These are phyloP conservation scores for Ceyx erithaca DNA, from an alignment of 2,797 vertebrate species.

Conservation along the genomic window DNA sequence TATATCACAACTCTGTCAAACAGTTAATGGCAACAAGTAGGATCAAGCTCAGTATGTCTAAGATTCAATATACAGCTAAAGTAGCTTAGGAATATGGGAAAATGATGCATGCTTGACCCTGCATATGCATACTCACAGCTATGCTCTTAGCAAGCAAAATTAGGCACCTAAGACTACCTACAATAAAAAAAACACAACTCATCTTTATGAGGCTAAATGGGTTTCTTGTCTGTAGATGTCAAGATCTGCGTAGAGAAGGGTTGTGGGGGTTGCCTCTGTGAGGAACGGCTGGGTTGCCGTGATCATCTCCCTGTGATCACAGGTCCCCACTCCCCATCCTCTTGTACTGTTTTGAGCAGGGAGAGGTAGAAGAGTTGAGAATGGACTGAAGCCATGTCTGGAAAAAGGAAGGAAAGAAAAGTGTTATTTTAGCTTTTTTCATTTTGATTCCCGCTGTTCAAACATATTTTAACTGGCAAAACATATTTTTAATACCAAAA, in stretches of 20 bases:
- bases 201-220: neutral
- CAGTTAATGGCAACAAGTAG: neutral
- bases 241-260: too few species aligned
- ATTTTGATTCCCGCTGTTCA: neutral
- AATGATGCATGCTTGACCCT: neutral
- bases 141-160: neutral
- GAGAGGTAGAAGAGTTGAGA: neutral
- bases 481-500: too few species aligned
- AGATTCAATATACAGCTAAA: neutral
- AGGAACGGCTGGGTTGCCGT: too few species aligned
- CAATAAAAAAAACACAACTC: neutral
- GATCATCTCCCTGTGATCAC: too few species aligned
- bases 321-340: neutral
- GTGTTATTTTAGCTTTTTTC: too few species aligned
- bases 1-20: neutral
- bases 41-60: neutral
- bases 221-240: too few species aligned
- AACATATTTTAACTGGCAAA: neutral
- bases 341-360: rapidly evolving
- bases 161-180: neutral
- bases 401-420: neutral
- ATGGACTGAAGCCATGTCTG: neutral
- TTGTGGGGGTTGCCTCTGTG: too few species aligned
- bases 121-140: neutral
- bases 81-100: neutral